Evolutionary conservation across 2,113 vertebrate species (phyloP), one percentile per base, ranked within the genome.

Genomic region (Dipodomys merriami): DNA sequence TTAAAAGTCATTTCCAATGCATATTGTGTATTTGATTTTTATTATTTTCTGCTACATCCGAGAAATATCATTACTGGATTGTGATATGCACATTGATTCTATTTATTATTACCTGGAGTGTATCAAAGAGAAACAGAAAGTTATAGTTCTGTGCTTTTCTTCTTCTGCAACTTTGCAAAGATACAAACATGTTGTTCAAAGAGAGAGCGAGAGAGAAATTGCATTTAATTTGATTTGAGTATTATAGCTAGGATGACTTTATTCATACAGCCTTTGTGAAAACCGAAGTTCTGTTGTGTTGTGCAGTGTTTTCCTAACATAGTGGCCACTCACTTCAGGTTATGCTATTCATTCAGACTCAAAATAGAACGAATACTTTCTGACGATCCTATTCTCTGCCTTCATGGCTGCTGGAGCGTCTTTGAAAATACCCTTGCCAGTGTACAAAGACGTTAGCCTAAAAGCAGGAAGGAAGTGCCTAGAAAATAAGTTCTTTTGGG

Each of bases 281-380:
- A 84, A 90, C 33, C 20, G 39, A 60, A 64, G 30, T 82, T 82
- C 57, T 67, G 44, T 60, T 60, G 65, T 92, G 53, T 30, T 86
- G 22, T 77, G 46, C 79, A 93, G 82, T 94, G 49, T 82, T 95
- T 96, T 91, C 35, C n/a, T 73, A 82, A 92, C 83, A 76, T 9
- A 83, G 71, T 91, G 84, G 93, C 87, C 78, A 76, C 83, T 82
- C 2, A n/a, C 81, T 90, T 91, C 90, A 44, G 90, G 91, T 93
- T 87, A 65, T 86, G 81, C 89, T 92, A 39, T 95, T 94, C 91
- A 95, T 90, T 94, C 91, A 18, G 46, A 78, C 81, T 94, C 91
- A 76, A 91, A 96, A 94, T 93, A 95, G 90, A 95, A 96, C 68
- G 25, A 2, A 69, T 60, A 62, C 73, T 96, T 92, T 89, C 80